These are phyloP conservation scores for Sander vitreus DNA, from an alignment of 2,113 vertebrate genomes.

Conservation along the genomic window DNA sequence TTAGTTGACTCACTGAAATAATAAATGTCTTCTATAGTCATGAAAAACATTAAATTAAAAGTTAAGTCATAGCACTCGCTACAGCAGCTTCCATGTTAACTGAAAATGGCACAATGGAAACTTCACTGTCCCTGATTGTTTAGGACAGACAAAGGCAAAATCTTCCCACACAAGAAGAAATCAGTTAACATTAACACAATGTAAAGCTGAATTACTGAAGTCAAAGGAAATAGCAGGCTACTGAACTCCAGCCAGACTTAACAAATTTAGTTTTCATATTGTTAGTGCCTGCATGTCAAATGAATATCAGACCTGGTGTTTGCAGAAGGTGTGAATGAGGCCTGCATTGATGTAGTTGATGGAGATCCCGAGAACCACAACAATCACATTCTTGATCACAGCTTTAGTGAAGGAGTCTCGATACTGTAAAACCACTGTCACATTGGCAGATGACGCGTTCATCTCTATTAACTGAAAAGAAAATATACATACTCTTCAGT, in stretches of 20 bases:
- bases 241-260: no score
- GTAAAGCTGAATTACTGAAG: neutral
- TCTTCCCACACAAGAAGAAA: neutral
- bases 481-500: neutral
- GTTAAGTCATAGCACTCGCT: no score
- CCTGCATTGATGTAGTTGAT: slow-evolving; percentile 79
- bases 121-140: neutral
- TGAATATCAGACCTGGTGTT: slow-evolving; percentile 61
- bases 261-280: no score
- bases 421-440: slow-evolving; percentile 12
- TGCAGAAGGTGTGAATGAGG: slow-evolving; percentile 76
- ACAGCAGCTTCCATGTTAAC: no score
- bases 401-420: slow-evolving; percentile 68
- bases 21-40: no score
- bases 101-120: no score
- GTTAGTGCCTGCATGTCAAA: no score
- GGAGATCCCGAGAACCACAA: slow-evolving; percentile 70
- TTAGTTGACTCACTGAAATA: no score
- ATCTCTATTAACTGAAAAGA: slow-evolving; percentile 27
- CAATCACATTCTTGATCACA: slow-evolving; percentile 71
- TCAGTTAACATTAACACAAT: no score
- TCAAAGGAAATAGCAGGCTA: neutral
- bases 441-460: slow-evolving; percentile 45
- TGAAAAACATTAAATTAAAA: no score
- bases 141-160: no score